Conservation (phyloP, 2,113 vertebrate genomes). For the Brachyhypopomus occidentalis region DNA sequence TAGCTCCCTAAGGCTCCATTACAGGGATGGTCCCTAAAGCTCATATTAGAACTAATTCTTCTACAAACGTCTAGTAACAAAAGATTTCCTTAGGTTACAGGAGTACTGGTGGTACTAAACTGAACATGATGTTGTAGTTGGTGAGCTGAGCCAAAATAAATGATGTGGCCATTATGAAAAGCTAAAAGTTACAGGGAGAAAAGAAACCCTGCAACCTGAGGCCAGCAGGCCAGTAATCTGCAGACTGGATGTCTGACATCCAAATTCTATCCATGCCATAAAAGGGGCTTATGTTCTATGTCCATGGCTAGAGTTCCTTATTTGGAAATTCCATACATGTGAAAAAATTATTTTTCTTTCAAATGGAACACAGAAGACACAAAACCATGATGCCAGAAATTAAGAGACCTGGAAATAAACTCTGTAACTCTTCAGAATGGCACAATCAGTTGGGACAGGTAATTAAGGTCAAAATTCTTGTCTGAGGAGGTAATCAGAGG, state of each 20-base stretch:
- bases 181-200: too few relatives aligned
- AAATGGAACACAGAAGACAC: neutral
- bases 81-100: too few relatives aligned
- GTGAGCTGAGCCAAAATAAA: too few relatives aligned
- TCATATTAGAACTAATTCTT: neutral
- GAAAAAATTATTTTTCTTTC: neutral
- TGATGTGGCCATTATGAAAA: too few relatives aligned
- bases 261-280: neutral
- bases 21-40: neutral
- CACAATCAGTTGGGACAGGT: slow-evolving; percentile 15
- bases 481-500: slow-evolving; percentile 10
- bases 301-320: neutral
- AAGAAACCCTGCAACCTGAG: too few relatives aligned
- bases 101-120: too few relatives aligned
- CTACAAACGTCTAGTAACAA: neutral
- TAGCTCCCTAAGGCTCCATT: neutral
- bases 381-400: too few relatives aligned
- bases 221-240: too few relatives aligned
- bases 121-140: too few relatives aligned
- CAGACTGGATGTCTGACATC: too few relatives aligned
- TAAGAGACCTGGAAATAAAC: neutral
- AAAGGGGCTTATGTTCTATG: neutral
- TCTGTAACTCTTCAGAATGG: neutral
- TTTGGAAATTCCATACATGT: neutral
- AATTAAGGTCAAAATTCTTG: slow-evolving; percentile 7